phyloP scores from a whole-genome alignment of 2,797 vertebrate genomes.

The Leptatherina wallacei region DNA sequence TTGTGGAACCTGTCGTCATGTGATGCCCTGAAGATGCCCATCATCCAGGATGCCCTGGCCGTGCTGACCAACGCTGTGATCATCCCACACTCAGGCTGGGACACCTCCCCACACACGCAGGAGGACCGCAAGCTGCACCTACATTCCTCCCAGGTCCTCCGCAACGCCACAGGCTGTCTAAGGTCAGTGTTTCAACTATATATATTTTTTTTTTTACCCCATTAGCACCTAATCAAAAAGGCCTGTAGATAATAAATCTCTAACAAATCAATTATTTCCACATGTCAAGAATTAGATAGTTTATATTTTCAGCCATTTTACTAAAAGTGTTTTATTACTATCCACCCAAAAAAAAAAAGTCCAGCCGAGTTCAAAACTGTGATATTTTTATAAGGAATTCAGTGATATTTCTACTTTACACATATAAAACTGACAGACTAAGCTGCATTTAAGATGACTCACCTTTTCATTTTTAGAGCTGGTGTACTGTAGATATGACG shows the following conservation, averaged over 20 bases:
- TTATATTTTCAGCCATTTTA: slow-evolving; percentile 1
- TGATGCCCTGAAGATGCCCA: slow-evolving; percentile 98
- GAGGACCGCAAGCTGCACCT: slow-evolving; percentile 96
- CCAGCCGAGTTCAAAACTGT: slow-evolving; percentile 21
- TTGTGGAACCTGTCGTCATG: slow-evolving; percentile 98
- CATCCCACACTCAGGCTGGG: slow-evolving; percentile 98
- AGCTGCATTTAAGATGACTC: slow-evolving; percentile 55
- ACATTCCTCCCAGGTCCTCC: slow-evolving; percentile 98
- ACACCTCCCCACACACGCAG: slow-evolving; percentile 91
- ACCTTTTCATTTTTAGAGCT: slow-evolving; percentile 37
- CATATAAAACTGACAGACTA: slow-evolving; percentile 41
- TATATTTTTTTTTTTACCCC: background rate
- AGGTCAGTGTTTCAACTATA: slow-evolving; percentile 77
- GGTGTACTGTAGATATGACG: slow-evolving; percentile 34
- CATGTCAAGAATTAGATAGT: too few species aligned
- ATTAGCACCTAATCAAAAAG: background rate
- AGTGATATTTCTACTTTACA: slow-evolving; percentile 46
- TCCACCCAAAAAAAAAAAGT: slow-evolving; percentile 1
- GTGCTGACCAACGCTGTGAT: slow-evolving; percentile 98
- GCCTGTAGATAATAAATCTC: background rate
- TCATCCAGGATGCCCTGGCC: slow-evolving; percentile 97
- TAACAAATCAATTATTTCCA: background rate
- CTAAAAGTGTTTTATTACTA: background rate
- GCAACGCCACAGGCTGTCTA: slow-evolving; percentile 98
- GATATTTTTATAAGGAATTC: slow-evolving; percentile 38